Evolutionary conservation across 2,113 vertebrate genomes (phyloP).

Genomic region (Pachyramphus minor): DNA sequence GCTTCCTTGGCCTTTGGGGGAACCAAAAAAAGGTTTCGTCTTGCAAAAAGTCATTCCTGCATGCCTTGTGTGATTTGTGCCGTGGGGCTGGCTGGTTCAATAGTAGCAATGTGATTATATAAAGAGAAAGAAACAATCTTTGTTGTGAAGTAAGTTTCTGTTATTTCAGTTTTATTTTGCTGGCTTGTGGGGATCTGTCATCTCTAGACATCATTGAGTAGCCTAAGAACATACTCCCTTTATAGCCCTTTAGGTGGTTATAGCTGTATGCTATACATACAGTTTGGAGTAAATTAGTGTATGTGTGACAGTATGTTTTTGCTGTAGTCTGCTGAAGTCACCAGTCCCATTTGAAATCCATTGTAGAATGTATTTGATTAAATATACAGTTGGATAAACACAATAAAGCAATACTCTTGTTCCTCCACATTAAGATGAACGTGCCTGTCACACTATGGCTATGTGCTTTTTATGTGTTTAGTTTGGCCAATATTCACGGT

Average conservation of each 20-base stretch:
- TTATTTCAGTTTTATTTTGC: neutral
- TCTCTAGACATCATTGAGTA: neutral
- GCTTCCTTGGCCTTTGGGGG: neutral
- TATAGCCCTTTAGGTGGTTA: neutral
- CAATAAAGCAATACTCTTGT: neutral
- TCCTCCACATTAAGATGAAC: neutral
- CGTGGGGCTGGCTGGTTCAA: neutral
- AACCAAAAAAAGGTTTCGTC: neutral
- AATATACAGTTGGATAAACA: neutral
- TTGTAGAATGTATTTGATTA: neutral
- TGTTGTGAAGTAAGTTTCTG: neutral
- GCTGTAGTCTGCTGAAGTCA: neutral
- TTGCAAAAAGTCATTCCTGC: neutral
- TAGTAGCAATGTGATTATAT: neutral
- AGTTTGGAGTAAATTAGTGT: neutral
- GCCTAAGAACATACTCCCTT: neutral
- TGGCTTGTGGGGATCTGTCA: neutral
- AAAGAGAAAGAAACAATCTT: neutral
- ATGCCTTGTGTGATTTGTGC: neutral
- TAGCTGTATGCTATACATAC: neutral
- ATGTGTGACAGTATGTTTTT: neutral
- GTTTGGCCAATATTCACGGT: neutral
- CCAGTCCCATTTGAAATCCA: neutral
- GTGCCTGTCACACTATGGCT: neutral
- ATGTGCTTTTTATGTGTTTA: neutral